Base-by-base conservation (phyloP, 2,113 vertebrate genomes). In the Syngnathus scovelli region DNA sequence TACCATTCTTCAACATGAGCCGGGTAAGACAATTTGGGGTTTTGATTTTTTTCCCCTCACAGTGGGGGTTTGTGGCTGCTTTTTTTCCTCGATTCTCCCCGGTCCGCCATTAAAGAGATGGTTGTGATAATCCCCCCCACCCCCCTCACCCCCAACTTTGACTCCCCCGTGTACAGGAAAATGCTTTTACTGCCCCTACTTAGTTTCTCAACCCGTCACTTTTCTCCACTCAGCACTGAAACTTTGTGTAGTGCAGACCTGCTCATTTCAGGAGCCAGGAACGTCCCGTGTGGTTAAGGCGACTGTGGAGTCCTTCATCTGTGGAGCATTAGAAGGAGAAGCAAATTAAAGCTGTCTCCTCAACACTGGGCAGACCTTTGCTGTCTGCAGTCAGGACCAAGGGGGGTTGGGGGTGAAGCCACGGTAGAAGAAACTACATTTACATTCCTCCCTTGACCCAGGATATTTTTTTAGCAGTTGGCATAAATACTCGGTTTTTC, bases 261-360 rank as follows among this genome's bases (percentile, higher is more conserved):
- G 61, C 37, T 41, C 74, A 5, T 64, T 2, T 51, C 65, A 39
- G 55, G 61, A 68, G 75, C 64, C 65, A 36, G 66, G 41, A 59
- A 60, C 69, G 44, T 81, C 76, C 75, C 75, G 76, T 74, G 76
- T 75, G 80, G 80, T 69, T 76, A 56, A 66, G 66, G 48, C 33
- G 16, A 64, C 38, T 58, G 56, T 69, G 70, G 69, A 38, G 70
- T 76, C 77, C 69, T 74, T 85, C 84, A 82, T 86, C 87, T 87
- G 82, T 79, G 77, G 68, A 80, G 71, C 75, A 73, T 90, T 86
- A 85, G 81, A 86, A 64, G 73, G 67, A 85, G 85, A 83, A 62
- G 78, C 74, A 82, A 80, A 87, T 90, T 80, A 78, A 75, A 70
- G 73, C 69, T 77, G 82, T 90, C 83, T 87, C 73, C 79, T 62